Conservation (phyloP, 2,888 invertebrate genomes). For the Cetonia aurata region DNA sequence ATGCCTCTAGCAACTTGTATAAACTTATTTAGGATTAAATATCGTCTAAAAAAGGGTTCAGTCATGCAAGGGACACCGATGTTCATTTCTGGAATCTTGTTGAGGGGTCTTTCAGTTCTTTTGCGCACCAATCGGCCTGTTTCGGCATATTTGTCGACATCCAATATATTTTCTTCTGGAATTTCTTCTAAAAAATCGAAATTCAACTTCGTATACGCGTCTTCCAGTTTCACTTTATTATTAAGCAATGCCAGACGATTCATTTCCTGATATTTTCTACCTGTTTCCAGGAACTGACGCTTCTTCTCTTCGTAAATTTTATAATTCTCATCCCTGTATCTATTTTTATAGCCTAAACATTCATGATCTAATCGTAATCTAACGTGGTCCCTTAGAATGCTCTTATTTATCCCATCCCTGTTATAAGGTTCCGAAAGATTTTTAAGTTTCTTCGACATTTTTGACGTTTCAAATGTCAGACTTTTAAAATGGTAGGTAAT, state of each 20-base stretch:
- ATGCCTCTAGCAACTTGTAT: slow-evolving; percentile 57
- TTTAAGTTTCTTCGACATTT: slow-evolving; percentile 26
- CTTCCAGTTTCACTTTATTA: slow-evolving; percentile 53
- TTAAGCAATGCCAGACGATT: slow-evolving; percentile 55
- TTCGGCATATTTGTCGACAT: slow-evolving; percentile 5
- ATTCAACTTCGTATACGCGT: slow-evolving; percentile 50
- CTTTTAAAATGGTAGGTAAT: no score
- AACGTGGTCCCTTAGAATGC: slow-evolving; percentile 53
- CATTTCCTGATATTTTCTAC: slow-evolving; percentile 54
- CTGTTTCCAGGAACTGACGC: slow-evolving; percentile 53
- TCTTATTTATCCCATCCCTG: slow-evolving; percentile 56
- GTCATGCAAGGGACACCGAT: slow-evolving; percentile 48
- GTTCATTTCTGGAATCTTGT: slow-evolving; percentile 44
- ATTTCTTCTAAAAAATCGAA: slow-evolving; percentile 51
- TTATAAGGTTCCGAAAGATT: slow-evolving; percentile 40
- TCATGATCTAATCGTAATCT: slow-evolving; percentile 52
- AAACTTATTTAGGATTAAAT: slow-evolving; percentile 58
- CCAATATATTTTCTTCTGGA: slow-evolving; percentile 33
- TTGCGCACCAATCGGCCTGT: slow-evolving; percentile 52
- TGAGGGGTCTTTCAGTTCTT: slow-evolving; percentile 51
- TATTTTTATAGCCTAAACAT: slow-evolving; percentile 54
- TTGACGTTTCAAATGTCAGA: no score
- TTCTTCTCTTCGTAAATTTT: slow-evolving; percentile 56
- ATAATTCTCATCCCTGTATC: slow-evolving; percentile 58
- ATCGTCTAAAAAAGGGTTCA: slow-evolving; percentile 60